These are phyloP conservation scores for Hypomecis punctinalis DNA, from an alignment of 2,888 invertebrate species.

Conservation along the genomic window DNA sequence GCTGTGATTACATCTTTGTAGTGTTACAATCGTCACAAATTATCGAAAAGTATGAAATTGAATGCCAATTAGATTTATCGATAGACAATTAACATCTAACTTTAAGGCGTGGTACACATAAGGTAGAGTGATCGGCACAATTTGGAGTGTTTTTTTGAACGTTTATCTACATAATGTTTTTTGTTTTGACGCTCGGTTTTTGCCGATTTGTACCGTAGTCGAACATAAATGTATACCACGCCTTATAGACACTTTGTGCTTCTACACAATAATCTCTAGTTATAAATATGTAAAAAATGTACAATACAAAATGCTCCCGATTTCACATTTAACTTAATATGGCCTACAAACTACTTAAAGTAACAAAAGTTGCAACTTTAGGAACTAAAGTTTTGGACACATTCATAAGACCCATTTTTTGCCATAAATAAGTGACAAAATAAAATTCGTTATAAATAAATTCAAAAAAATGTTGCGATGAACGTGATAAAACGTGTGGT, in stretches of 20 bases:
- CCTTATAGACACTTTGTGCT: not conserved
- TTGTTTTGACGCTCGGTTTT: too few relatives aligned
- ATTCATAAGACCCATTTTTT: not conserved
- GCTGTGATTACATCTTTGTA: constrained; percentile 23
- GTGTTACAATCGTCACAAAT: constrained; percentile 1
- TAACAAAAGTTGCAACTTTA: not conserved
- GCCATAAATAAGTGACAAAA: too few relatives aligned
- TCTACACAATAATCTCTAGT: not conserved
- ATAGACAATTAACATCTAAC: constrained; percentile 1
- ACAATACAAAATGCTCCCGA: constrained; percentile 1
- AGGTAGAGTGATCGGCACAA: too few relatives aligned
- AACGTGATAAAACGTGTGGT: too few relatives aligned
- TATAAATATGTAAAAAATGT: constrained; percentile 4
- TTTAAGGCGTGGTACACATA: too few relatives aligned
- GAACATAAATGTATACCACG: too few relatives aligned
- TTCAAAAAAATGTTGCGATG: not conserved
- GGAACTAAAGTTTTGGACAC: not conserved
- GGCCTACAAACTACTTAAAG: not conserved
- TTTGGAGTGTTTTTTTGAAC: too few relatives aligned
- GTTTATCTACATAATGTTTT: too few relatives aligned
- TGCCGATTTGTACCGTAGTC: too few relatives aligned
- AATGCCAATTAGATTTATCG: not conserved
- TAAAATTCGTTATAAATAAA: not conserved
- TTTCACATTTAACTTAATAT: not conserved
- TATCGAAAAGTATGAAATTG: not conserved